Percentiles rank a stretch among this genome's conserved stretches.
Evolutionary conservation across 2,113 vertebrate genomes (phyloP).

Genomic region (Prinia subflava): DNA sequence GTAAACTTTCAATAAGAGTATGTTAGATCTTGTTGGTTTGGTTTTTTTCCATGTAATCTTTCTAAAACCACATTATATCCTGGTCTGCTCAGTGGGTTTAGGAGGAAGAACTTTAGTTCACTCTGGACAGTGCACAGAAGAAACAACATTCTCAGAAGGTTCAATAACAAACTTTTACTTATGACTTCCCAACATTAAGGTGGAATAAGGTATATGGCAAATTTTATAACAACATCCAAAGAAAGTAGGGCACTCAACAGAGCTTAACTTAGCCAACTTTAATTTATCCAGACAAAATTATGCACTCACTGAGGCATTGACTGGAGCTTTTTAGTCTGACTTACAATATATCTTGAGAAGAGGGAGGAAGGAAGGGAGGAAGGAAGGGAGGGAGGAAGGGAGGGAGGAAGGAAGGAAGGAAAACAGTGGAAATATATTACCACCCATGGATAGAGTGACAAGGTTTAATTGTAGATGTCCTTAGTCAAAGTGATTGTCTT

Average conservation of each 20-base stretch:
- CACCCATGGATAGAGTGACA: background rate
- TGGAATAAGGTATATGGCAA: background rate
- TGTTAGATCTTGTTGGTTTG: background rate
- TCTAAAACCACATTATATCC: background rate
- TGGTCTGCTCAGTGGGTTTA: background rate
- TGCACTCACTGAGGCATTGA: background rate
- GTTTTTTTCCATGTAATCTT: background rate
- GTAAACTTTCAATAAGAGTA: background rate
- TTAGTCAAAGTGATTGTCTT: background rate
- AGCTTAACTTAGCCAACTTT: background rate
- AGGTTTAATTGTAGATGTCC: background rate
- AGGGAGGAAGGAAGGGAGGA: background rate
- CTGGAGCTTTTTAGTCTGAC: background rate
- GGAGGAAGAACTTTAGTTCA: background rate
- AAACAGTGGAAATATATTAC: background rate
- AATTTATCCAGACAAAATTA: background rate
- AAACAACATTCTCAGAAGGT: background rate
- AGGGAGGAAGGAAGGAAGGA: background rate
- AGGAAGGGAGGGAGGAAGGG: background rate
- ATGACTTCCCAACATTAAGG: background rate
- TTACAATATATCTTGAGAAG: background rate
- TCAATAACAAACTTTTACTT: background rate
- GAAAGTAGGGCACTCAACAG: background rate
- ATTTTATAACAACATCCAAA: background rate
- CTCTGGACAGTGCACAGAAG: background rate